Evolutionary conservation across 2,888 invertebrate genomes (phyloP), one percentile per base, ranked within the genome.

Genomic region (Tillus elongatus): DNA sequence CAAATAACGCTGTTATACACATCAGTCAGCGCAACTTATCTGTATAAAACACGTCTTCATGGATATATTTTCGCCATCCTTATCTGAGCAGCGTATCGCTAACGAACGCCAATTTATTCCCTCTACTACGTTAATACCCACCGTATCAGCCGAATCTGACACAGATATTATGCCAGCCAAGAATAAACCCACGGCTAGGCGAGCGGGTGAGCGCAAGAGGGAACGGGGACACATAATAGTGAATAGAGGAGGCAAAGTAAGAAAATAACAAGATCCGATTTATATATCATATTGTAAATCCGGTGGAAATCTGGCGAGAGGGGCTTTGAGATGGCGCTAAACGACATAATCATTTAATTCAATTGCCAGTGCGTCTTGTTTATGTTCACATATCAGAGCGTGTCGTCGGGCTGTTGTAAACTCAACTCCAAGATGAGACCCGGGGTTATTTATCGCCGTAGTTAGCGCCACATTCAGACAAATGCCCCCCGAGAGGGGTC

Each of bases 271-370:
- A 45, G 47, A 46, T 46, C 46, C 41, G 50, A 52, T 51, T 50
- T 52, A 51, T 43, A 45, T 19, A 19, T 48, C 44, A 48, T 48
- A 45, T 46, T 51, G 37, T 45, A 47, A 50, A 52, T 52, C 50
- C 45, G 46, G 44, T 41, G 37, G 41, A 50, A 49, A 50, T 51
- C 48, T 50, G 48, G 46, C 40, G 43, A 40, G n/a, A 19, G 24
- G 24, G 6, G 6, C 24, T 19, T n/a, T 8, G 24, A n/a, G n/a
- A n/a, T n/a, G n/a, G 48, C 49, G 50, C 51, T 53, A 50, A 56
- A 53, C 47, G 49, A 56, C 53, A 50, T 57, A 53, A 57, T 59
- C 54, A 54, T 56, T 57, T 57, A 56, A 59, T 58, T 58, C 59
- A 57, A 58, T 58, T 55, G 55, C 38, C 40, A 47, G 48, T 45